A percentile compares a stretch with the other conserved stretches of the same genome.
Evolutionary conservation across 2,113 vertebrate genomes (phyloP).

Genomic region (Carassius gibelio): DNA sequence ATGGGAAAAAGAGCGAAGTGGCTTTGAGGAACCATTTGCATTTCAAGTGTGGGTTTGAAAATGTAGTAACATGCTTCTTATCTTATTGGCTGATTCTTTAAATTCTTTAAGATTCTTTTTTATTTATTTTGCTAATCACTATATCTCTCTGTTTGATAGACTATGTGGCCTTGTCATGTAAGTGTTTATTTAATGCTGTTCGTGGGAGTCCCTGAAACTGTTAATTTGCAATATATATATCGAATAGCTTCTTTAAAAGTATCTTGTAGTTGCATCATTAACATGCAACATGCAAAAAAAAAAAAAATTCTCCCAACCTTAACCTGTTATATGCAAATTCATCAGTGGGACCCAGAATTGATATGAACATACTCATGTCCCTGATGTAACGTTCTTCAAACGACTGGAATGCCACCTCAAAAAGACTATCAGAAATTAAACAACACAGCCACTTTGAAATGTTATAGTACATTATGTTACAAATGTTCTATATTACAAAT

Average conservation of each 20-base stretch:
- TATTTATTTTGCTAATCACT: neutral
- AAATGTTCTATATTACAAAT: neutral
- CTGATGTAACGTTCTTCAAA: neutral
- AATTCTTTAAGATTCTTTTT: too few relatives aligned
- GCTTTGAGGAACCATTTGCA: slow-evolving; percentile 48
- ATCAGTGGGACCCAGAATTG: too few relatives aligned
- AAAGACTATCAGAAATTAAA: neutral
- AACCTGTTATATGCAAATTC: too few relatives aligned
- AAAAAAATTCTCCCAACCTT: too few relatives aligned
- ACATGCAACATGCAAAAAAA: neutral
- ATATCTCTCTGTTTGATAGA: neutral
- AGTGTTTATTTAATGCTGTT: neutral
- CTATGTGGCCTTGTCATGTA: neutral
- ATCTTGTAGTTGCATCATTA: neutral
- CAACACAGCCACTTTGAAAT: neutral
- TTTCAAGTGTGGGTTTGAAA: slow-evolving; percentile 45
- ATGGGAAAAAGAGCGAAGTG: neutral
- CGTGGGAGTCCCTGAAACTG: neutral
- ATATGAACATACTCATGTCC: neutral
- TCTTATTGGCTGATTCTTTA: slow-evolving; percentile 14
- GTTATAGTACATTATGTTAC: neutral
- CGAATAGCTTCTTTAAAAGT: neutral
- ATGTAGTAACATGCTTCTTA: slow-evolving; percentile 26
- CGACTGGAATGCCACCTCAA: neutral
- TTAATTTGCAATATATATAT: neutral